These are phyloP conservation scores for Rhinogobius similis DNA, from an alignment of 2,113 vertebrate genomes.

Conservation along the genomic window DNA sequence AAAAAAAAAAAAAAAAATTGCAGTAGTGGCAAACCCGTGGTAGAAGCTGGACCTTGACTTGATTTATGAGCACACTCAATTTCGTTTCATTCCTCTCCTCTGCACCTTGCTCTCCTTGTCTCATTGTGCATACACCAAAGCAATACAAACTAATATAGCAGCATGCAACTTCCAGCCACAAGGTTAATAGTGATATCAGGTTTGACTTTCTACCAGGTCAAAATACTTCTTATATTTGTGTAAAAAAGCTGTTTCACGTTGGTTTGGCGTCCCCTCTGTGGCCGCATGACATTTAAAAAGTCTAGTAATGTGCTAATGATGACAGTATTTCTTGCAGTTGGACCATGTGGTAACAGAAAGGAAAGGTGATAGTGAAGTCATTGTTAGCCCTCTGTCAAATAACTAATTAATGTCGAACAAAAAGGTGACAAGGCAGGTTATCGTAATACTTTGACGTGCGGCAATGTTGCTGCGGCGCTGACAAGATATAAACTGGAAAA, in stretches of 20 bases:
- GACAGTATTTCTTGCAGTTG: slow-evolving; percentile 61
- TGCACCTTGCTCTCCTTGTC: neutral
- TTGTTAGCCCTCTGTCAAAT: slow-evolving; percentile 50
- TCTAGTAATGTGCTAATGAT: slow-evolving; percentile 78
- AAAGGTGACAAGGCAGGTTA: slow-evolving; percentile 40
- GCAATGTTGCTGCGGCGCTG: slow-evolving; percentile 17
- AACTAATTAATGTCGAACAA: slow-evolving; percentile 61
- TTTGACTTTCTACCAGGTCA: slow-evolving; percentile 60
- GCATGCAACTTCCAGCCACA: slow-evolving; percentile 28
- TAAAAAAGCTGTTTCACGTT: slow-evolving; percentile 32
- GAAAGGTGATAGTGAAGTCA: slow-evolving; percentile 41
- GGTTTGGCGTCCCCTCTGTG: slow-evolving; percentile 56
- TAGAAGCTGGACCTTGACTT: slow-evolving; percentile 44
- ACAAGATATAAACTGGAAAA: neutral
- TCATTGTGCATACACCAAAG: slow-evolving; percentile 32
- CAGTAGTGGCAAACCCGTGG: slow-evolving; percentile 8
- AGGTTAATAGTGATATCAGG: slow-evolving; percentile 61
- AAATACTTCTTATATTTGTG: slow-evolving; percentile 39
- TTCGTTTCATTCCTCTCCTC: slow-evolving; percentile 26
- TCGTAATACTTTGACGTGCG: slow-evolving; percentile 24
- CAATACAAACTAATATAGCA: slow-evolving; percentile 25
- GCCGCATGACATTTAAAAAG: slow-evolving; percentile 74
- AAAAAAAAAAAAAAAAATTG: slow-evolving; percentile 9
- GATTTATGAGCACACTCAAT: slow-evolving; percentile 55
- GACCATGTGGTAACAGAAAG: slow-evolving; percentile 28